Evolutionary conservation across 1,140 invertebrate species (phyloP).

Genomic region (Macrotrachela quadricornifera): DNA sequence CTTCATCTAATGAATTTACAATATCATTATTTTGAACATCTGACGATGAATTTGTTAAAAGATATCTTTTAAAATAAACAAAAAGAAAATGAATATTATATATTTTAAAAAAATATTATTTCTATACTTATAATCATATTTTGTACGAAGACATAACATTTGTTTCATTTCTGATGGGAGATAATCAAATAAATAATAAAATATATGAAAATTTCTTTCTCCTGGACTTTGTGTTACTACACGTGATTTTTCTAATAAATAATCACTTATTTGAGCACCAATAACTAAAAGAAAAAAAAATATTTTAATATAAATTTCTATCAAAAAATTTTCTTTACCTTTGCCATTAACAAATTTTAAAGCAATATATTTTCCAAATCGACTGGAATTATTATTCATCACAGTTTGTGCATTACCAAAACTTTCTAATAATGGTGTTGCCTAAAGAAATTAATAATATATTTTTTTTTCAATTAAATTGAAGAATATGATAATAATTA

Average conservation of each 20-base stretch:
- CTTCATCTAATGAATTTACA: neutral
- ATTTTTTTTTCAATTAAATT: no score
- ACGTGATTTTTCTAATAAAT: constrained; percentile 70
- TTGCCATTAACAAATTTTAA: constrained; percentile 56
- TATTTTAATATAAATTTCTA: no score
- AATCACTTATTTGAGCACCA: constrained; percentile 80
- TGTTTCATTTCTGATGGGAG: no score
- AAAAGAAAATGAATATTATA: no score
- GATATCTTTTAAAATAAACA: no score
- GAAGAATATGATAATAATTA: no score
- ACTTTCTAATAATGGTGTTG: constrained; percentile 8
- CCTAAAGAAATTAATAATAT: constrained; percentile 6
- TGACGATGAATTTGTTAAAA: no score
- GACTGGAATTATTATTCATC: constrained; percentile 45
- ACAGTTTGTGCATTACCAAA: constrained; percentile 57
- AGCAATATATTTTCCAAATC: constrained; percentile 45
- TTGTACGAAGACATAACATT: no score
- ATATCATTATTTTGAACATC: neutral
- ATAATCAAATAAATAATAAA: constrained; percentile 43
- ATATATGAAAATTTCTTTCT: constrained; percentile 85
- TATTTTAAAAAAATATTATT: no score
- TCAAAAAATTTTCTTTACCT: constrained; percentile 36
- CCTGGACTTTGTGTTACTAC: constrained; percentile 63
- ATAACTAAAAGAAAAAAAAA: constrained; percentile 15
- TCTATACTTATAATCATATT: no score